Percentiles rank a stretch among this genome's conserved stretches.
These are phyloP conservation scores for Thera britannica DNA, from an alignment of 2,888 invertebrate genomes.

Conservation along the genomic window DNA sequence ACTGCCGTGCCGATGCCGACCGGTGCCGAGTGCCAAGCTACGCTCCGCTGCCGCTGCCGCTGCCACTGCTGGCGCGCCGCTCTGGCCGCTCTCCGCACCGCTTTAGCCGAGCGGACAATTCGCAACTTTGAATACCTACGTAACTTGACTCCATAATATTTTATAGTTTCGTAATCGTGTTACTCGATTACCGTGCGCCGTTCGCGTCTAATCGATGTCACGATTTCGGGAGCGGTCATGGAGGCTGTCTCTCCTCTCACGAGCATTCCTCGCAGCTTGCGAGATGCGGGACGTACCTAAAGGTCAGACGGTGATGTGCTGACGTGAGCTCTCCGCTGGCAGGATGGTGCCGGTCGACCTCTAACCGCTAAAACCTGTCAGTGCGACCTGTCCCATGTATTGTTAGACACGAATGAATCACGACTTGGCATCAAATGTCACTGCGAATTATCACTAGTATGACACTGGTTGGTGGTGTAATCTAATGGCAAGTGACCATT, in stretches of 20 bases:
- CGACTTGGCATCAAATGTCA: constrained; percentile 15
- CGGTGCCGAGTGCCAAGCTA: neutral
- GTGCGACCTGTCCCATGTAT: constrained; percentile 32
- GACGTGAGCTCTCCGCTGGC: constrained; percentile 24
- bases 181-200: constrained; percentile 75
- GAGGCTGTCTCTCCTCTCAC: constrained; percentile 48
- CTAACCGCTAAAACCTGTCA: constrained; percentile 42
- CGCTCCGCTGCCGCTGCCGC: constrained; percentile 18
- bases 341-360: constrained; percentile 42
- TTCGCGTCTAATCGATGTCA: constrained; percentile 76
- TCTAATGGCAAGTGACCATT: too few relatives aligned
- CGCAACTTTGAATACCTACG: constrained; percentile 73
- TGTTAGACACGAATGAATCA: constrained; percentile 20
- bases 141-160: constrained; percentile 82
- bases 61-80: constrained; percentile 36
- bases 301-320: constrained; percentile 48
- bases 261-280: constrained; percentile 45
- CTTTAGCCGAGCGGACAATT: constrained; percentile 49
- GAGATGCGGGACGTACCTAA: constrained; percentile 46
- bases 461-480: too few relatives aligned
- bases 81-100: constrained; percentile 37
- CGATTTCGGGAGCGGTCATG: constrained; percentile 75
- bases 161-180: constrained; percentile 82
- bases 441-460: neutral
- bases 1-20: constrained; percentile 45